phyloP scores from a whole-genome alignment of 2,888 invertebrate genomes.

The Ophion ellenae region DNA sequence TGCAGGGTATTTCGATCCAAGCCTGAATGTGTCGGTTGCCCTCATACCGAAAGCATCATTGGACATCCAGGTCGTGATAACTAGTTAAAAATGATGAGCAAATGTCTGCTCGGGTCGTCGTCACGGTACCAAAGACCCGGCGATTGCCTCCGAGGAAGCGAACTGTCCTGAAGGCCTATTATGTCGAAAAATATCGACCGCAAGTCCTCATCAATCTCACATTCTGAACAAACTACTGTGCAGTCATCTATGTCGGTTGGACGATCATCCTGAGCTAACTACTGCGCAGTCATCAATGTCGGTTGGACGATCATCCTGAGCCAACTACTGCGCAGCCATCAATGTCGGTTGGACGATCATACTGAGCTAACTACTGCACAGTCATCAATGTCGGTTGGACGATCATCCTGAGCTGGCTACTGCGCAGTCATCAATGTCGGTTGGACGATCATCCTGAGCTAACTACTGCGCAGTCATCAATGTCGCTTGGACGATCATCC shows the following conservation, averaged over 20 bases:
- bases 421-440: no score
- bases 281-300: no score
- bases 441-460: neutral
- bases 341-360: neutral
- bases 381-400: no score
- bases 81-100: conserved; percentile 16
- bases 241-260: neutral
- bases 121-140: neutral
- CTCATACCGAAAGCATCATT: no score
- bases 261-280: neutral
- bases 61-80: neutral
- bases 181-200: neutral
- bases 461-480: neutral
- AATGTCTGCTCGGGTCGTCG: neutral
- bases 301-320: neutral
- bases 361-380: no score
- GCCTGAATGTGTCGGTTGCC: no score
- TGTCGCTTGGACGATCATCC: neutral
- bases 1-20: neutral
- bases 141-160: neutral
- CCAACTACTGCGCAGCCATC: neutral
- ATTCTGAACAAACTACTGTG: neutral
- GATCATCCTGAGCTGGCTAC: neutral
- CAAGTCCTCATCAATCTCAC: neutral
- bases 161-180: conserved; percentile 11